A percentile compares a stretch with the other conserved stretches of the same genome.
phyloP scores from a whole-genome alignment of 2,113 vertebrate genomes.

The Vidua macroura region DNA sequence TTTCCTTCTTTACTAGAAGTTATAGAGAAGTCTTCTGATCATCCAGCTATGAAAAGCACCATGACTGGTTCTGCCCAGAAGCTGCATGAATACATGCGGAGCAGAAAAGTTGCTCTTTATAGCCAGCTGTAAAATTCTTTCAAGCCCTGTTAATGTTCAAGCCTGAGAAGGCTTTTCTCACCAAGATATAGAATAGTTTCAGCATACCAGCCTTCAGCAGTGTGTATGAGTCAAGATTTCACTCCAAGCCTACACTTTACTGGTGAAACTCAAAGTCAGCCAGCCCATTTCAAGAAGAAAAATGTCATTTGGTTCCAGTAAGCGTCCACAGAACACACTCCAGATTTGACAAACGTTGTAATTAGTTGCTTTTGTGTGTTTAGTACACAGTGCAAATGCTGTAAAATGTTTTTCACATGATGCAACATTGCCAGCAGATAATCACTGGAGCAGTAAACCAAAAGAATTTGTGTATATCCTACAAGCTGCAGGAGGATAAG shows the following conservation, averaged over 20 bases:
- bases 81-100: slow-evolving; percentile 49
- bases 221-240: not conserved
- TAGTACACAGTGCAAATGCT: slow-evolving; percentile 27
- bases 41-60: slow-evolving; percentile 58
- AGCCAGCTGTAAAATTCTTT: slow-evolving; percentile 63
- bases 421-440: slow-evolving; percentile 52
- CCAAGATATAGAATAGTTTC: not conserved
- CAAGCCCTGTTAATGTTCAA: slow-evolving; percentile 34
- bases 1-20: slow-evolving; percentile 9
- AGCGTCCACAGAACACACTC: not conserved
- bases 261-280: slow-evolving; percentile 4
- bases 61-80: slow-evolving; percentile 64
- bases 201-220: slow-evolving; percentile 23
- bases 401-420: slow-evolving; percentile 52
- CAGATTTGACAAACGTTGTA: slow-evolving; percentile 26
- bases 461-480: slow-evolving; percentile 55
- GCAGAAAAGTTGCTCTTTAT: slow-evolving; percentile 65
- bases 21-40: slow-evolving; percentile 58
- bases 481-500: slow-evolving; percentile 43
- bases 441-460: slow-evolving; percentile 58
- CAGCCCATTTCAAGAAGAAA: slow-evolving; percentile 6
- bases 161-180: slow-evolving; percentile 39
- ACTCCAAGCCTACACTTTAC: not conserved
- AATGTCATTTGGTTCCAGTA: not conserved
- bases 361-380: slow-evolving; percentile 53